Evolutionary conservation across 2,888 invertebrate genomes (phyloP).

Genomic region (Tachina lurida): DNA sequence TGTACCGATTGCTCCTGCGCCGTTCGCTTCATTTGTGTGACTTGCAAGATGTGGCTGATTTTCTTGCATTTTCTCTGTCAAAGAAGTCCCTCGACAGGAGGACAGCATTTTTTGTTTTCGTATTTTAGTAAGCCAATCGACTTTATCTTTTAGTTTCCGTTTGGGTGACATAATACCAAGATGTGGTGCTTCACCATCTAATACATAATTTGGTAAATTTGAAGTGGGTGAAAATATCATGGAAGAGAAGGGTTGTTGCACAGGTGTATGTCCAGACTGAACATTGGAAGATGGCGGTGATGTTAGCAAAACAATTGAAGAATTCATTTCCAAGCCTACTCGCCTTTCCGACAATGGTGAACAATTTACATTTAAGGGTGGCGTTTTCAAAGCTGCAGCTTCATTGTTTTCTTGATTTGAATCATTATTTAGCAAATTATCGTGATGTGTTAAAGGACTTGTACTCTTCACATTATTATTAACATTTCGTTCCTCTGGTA

Average conservation of each 20-base stretch:
- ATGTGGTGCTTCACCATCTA: slow-evolving; percentile 91
- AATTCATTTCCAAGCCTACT: slow-evolving; percentile 74
- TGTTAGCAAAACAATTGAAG: slow-evolving; percentile 70
- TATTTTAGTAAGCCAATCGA: slow-evolving; percentile 89
- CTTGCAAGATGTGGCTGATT: slow-evolving; percentile 47
- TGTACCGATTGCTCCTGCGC: slow-evolving; percentile 6
- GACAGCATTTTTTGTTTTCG: slow-evolving; percentile 84
- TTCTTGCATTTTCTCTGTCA: slow-evolving; percentile 78
- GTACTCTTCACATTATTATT: slow-evolving; percentile 28
- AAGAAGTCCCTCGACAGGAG: slow-evolving; percentile 75
- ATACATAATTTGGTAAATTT: slow-evolving; percentile 90
- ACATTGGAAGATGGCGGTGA: slow-evolving; percentile 75
- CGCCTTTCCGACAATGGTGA: slow-evolving; percentile 78
- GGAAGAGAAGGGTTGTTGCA: slow-evolving; percentile 71
- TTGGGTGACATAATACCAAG: slow-evolving; percentile 87
- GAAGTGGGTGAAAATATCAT: slow-evolving; percentile 86
- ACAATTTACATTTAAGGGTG: slow-evolving; percentile 66
- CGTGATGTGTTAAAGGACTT: slow-evolving; percentile 67
- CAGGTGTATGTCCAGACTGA: slow-evolving; percentile 74
- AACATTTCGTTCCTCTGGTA: slow-evolving; percentile 74
- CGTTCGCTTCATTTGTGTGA: slow-evolving; percentile 11
- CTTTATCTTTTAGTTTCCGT: slow-evolving; percentile 85
- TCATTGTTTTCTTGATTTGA: slow-evolving; percentile 78
- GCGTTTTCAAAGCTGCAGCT: slow-evolving; percentile 34
- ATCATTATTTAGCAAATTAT: slow-evolving; percentile 70